Evolutionary conservation across 1,140 invertebrate species (phyloP).

Genomic region (Anadara kagoshimensis): DNA sequence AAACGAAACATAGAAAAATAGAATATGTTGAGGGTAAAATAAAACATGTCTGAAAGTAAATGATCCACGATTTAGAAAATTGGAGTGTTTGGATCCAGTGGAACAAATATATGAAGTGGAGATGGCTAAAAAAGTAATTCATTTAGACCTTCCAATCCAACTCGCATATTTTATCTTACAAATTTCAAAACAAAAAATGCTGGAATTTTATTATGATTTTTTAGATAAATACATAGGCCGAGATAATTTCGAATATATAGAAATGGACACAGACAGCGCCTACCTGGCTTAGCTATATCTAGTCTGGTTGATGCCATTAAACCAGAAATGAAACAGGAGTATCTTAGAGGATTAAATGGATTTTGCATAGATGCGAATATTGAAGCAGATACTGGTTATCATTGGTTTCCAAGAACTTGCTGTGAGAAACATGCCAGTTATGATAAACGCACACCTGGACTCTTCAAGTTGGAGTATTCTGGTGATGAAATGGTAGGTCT

Average conservation of each 20-base stretch:
- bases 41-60: conserved; percentile 14
- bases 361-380: background rate
- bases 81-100: conserved; percentile 9
- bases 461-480: conserved; percentile 17
- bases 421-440: conserved; percentile 6
- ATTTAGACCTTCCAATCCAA: conserved; percentile 39
- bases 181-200: conserved; percentile 43
- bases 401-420: conserved; percentile 24
- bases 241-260: conserved; percentile 43
- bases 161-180: conserved; percentile 41
- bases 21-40: conserved; percentile 32
- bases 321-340: background rate
- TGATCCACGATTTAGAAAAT: conserved; percentile 17
- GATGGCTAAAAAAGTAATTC: conserved; percentile 22
- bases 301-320: conserved; percentile 24
- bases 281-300: conserved; percentile 37
- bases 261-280: conserved; percentile 54
- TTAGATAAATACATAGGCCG: conserved; percentile 40
- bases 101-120: conserved; percentile 33
- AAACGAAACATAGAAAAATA: conserved; percentile 31
- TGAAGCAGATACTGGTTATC: background rate
- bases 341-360: background rate
- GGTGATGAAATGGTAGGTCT: conserved; percentile 23
- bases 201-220: conserved; percentile 54
- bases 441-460: conserved; percentile 10